phyloP scores from a whole-genome alignment of 2,888 invertebrate species.

The Hipparchia semele region DNA sequence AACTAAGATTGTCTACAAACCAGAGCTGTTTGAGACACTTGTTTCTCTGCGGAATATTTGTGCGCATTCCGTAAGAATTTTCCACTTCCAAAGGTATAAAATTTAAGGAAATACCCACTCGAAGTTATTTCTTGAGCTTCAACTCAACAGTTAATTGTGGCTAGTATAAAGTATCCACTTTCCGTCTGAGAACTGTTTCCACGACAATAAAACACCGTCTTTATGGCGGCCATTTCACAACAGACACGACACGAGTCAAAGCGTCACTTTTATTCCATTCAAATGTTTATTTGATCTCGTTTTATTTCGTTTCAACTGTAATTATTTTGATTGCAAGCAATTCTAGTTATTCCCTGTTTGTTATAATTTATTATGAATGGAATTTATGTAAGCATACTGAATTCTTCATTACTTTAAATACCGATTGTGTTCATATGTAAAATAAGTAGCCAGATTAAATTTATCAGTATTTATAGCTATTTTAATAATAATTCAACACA shows the following conservation, averaged over 20 bases:
- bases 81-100: too few relatives aligned
- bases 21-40: too few relatives aligned
- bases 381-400: not conserved
- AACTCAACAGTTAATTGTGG: not conserved
- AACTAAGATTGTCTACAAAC: too few relatives aligned
- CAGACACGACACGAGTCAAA: not conserved
- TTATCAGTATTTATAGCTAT: conserved; percentile 1
- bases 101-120: too few relatives aligned
- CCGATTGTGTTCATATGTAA: not conserved
- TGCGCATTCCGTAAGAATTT: too few relatives aligned
- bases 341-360: conserved; percentile 9
- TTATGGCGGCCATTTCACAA: conserved; percentile 2
- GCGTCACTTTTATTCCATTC: conserved; percentile 5
- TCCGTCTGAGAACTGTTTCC: not conserved
- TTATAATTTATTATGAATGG: not conserved
- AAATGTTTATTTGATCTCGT: conserved; percentile 10
- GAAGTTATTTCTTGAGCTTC: not conserved
- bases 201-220: conserved; percentile 11
- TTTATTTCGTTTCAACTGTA: conserved; percentile 4
- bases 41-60: too few relatives aligned
- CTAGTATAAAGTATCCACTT: conserved; percentile 4
- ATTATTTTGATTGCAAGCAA: conserved; percentile 17
- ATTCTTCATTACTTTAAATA: not conserved
- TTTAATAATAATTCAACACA: not conserved
- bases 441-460: not conserved